Evolutionary conservation across 1,140 invertebrate genomes (phyloP), one percentile per base, ranked within the genome.

Genomic region (Alviniconcha marisindica): DNA sequence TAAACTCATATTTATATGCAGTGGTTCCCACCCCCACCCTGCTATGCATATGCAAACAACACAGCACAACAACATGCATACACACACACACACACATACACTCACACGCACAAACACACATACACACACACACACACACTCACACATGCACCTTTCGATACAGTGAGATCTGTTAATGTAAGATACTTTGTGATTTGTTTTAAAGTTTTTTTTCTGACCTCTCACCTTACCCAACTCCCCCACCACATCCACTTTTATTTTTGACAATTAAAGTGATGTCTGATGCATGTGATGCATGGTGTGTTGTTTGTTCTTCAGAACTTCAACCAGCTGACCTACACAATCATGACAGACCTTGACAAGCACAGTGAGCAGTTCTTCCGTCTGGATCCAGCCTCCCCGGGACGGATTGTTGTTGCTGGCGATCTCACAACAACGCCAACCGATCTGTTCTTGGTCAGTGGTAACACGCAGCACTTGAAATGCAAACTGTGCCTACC

Each of bases 291-390:
- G n/a, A n/a, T n/a, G n/a, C n/a, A n/a, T n/a, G n/a, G n/a, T n/a
- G 10, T 31, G 2, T 28, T 77, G 44, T 77, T 18, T 78, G 5
- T 78, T 12, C 51, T 38, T 48, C 24, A 28, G 3, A 33, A 2
- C 77, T 80, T 66, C 60, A 80, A 80, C 56, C 56, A 42, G 36
- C 28, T 80, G 24, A 80, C 78, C 2, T 80, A 66, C 56, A 42
- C 78, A 5, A 80, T 80, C 10, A 18, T 80, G 38, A 14, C 18
- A 66, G 78, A 80, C n/a, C 40, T 60, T 2, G 33, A 80, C 78
- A 63, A n/a, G 28, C 31, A 44, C 15, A 80, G 78, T 38, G 18
- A 80, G 10, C 36, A 69, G 24, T 80, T 38, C 78, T 80, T 80
- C n/a, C 2, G 21, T 0, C 0, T 80, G 60, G 24, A 42, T 38